Evolutionary conservation across 2,113 vertebrate genomes (phyloP), one percentile per base, ranked within the genome.

Genomic region (Leucopsar rothschildi): DNA sequence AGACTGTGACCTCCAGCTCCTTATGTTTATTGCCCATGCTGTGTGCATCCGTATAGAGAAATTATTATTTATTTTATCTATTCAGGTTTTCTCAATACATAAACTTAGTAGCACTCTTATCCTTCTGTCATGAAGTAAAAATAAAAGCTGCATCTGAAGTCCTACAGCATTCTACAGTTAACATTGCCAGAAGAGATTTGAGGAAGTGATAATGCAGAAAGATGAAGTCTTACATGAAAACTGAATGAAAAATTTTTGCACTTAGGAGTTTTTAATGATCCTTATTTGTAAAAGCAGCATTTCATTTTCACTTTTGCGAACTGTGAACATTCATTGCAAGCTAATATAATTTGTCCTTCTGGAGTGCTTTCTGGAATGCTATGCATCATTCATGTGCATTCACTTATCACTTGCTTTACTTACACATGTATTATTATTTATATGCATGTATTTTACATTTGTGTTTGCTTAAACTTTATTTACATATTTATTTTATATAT

Each of bases 141-240:
- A 22, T 11, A 24, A 55, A 45, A 73, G 2, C 15, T 70, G 5
- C 19, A 24, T 82, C 6, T 60, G 11, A 35, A 33, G 22, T 69
- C 9, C 12, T 77, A 1, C 0, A 0, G 5, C 23, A 9, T 73
- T 64, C 25, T 57, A 3, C 44, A 82, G 33, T 80, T 88, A 45
- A n/a, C 10, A 5, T 25, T 71, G 29, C 33, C 47, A 82, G 31
- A 44, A 63, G 53, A 85, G 18, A 73, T 35, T 29, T 60, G 60
- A 71, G 39, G 47, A 95, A 63, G 16, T 2, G 1, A 12, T 85
- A 53, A 68, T 61, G 24, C 40, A 24, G 27, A 49, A 87, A 53
- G 19, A 29, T n/a, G 73, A 69, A 55, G 12, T 45, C 39, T 37
- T 52, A 10, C 19, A 42, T 63, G 18, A 84, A 61, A 81, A 65